Percentiles rank a stretch among this genome's conserved stretches.
Conservation (phyloP, 2,797 vertebrate species). For the Varecia variegata region DNA sequence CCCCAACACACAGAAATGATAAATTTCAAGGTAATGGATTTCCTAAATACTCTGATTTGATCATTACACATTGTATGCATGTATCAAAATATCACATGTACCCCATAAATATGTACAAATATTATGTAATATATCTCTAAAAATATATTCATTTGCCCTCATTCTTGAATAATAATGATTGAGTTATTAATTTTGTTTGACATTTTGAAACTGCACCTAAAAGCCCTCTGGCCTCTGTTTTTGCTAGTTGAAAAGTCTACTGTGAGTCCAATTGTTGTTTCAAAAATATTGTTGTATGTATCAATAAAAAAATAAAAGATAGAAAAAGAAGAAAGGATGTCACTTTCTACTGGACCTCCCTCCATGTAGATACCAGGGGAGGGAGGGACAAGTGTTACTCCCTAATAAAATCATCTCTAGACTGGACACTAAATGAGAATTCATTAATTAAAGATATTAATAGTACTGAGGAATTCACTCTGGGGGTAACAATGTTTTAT, state of each 20-base stretch:
- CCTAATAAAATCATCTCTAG: neutral
- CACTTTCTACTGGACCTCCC: neutral
- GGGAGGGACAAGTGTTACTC: neutral
- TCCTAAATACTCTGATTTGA: neutral
- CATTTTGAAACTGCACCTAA: neutral
- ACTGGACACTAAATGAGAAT: neutral
- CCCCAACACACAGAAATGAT: neutral
- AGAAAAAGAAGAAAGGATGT: neutral
- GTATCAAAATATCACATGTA: neutral
- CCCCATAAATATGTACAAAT: neutral
- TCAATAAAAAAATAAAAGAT: neutral
- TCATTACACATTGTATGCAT: neutral
- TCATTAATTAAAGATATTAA: neutral
- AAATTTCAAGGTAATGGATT: neutral
- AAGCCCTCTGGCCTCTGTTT: neutral
- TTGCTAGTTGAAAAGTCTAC: neutral
- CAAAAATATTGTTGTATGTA: too few relatives aligned
- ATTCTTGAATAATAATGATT: neutral
- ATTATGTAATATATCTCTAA: neutral
- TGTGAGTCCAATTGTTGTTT: neutral
- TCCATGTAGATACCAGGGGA: neutral
- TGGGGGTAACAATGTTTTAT: neutral
- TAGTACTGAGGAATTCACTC: neutral
- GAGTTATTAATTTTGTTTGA: neutral
- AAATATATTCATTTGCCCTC: neutral